Evolutionary conservation across 2,797 vertebrate species (phyloP), one percentile per base, ranked within the genome.

Genomic region (Sus cebifrons): DNA sequence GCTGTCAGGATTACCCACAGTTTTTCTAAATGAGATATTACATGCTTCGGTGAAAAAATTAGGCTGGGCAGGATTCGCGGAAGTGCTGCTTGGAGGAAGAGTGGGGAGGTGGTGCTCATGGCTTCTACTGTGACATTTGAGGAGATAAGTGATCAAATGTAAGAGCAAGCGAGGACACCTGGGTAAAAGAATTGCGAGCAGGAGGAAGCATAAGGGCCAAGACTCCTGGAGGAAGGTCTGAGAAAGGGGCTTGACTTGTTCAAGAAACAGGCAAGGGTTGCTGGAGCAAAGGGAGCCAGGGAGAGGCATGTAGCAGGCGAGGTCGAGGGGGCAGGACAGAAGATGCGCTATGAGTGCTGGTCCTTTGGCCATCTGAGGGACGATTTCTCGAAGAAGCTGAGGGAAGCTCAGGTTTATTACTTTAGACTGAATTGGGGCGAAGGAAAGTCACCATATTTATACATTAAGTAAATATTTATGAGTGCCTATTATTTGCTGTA

Each of bases 261-360:
- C 52, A 21, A 27, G 14, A 49, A 85, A 3, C 3, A 49, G 29
- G 14, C 1, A 8, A 9, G 3, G 6, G 1, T 32, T 27, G 29
- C 36, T 32, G 12, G 29, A 60, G 32, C 13, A 25, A 6, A 65
- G 6, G 15, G 10, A 27, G 44, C 0, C 1, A 0, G 27, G 13
- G 2, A 16, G 16, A 62, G 49, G 4, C 13, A 21, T 0, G 0
- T 2, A 40, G 6, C 2, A 18, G 44, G 62, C 23, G 64, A 44
- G 44, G 27, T 54, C 3, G 36, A 21, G 21, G 17, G n/a, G 25
- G 4, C 23, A 25, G n/a, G 21, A 8, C 1, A 2, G 32, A 58
- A 1, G 9, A 44, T 0, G 17, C 60, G 21, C n/a, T n/a, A 32
- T 25, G 58, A 27, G 27, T 29, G 36, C 36, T 18, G 5, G 0